Conservation (phyloP, 2,113 vertebrate genomes). For the Anthoscopus minutus region DNA sequence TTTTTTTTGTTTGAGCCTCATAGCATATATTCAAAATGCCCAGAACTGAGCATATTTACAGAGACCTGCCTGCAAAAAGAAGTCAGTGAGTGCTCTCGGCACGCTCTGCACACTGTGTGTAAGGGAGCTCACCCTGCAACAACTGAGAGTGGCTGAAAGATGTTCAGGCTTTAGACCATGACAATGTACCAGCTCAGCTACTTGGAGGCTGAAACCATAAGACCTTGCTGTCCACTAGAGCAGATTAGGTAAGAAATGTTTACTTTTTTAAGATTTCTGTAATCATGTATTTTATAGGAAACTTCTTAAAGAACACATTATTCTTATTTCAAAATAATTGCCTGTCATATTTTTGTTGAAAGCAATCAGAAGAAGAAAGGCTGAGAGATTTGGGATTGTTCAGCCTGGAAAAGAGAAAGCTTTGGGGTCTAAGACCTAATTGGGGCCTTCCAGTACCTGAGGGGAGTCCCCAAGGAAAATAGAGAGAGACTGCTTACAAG, state of each 20-base stretch:
- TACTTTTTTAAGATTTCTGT: not conserved
- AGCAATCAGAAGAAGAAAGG: not conserved
- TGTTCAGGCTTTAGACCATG: not conserved
- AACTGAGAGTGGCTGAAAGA: not conserved
- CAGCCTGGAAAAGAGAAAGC: not conserved
- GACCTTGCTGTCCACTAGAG: not conserved
- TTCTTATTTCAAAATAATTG: not conserved
- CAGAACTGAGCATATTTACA: not conserved
- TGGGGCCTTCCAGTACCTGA: not conserved
- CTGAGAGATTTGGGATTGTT: not conserved
- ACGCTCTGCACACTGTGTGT: not conserved
- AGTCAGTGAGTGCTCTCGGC: not conserved
- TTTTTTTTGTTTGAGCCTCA: not conserved
- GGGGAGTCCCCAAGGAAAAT: fast-evolving
- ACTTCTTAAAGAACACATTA: not conserved
- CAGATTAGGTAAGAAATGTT: not conserved
- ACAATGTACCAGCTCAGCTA: fast-evolving
- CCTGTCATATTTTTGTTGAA: not conserved
- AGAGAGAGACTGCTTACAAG: not conserved
- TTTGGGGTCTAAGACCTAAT: not conserved
- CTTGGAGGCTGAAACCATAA: not conserved
- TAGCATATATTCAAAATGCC: not conserved
- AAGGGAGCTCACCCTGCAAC: not conserved
- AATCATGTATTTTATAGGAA: not conserved
- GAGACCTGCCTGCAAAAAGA: not conserved